These are phyloP conservation scores for Puma concolor DNA, from an alignment of 2,113 vertebrate species.

Conservation along the genomic window DNA sequence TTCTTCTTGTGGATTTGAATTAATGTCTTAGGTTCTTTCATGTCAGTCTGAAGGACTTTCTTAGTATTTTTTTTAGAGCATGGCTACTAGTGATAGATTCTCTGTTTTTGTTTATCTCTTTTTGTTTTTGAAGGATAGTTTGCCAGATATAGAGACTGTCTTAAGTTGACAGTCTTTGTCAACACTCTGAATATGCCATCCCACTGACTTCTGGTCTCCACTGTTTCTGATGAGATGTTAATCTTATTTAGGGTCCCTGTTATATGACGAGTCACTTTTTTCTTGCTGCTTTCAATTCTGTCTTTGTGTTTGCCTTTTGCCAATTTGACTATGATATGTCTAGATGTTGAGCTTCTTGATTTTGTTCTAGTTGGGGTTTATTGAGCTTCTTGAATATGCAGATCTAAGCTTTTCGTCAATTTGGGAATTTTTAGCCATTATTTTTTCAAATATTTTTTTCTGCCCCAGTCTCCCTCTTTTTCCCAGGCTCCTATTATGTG, in stretches of 20 bases:
- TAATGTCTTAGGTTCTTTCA: neutral
- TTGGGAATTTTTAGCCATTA: neutral
- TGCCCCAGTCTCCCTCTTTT: neutral
- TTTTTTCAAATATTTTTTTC: conserved; percentile 1
- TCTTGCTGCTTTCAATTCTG: neutral
- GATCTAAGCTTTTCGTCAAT: neutral
- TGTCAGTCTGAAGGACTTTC: neutral
- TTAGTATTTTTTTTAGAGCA: neutral
- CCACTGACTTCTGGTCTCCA: neutral
- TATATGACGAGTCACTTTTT: neutral
- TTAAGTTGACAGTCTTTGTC: neutral
- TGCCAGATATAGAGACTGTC: neutral
- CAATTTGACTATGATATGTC: neutral
- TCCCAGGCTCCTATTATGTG: neutral
- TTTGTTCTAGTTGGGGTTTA: neutral
- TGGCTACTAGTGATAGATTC: neutral
- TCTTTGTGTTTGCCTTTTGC: neutral
- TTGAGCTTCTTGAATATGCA: neutral
- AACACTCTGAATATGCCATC: neutral
- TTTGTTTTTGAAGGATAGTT: neutral
- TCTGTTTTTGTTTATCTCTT: neutral
- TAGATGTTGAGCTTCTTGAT: neutral
- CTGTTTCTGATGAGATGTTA: neutral
- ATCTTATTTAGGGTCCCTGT: neutral
- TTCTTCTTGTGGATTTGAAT: neutral